A percentile compares a stretch with the other conserved stretches of the same genome.
phyloP scores from a whole-genome alignment of 1,140 invertebrate genomes.

The Penaeus chinensis region DNA sequence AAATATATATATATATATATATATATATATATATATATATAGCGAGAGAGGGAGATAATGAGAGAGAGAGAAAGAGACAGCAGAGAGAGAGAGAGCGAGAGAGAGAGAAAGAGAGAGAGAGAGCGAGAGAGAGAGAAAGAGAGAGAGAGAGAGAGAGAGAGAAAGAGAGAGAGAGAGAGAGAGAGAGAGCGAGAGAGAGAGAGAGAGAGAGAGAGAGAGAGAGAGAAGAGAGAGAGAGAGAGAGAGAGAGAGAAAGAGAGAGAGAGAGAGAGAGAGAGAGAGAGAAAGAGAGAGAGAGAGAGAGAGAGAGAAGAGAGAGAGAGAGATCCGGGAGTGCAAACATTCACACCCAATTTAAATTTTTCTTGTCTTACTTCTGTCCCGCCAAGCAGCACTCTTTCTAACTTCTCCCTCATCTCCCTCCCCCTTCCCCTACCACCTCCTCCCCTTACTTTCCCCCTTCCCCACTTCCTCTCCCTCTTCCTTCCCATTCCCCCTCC shows the following conservation, averaged over 20 bases:
- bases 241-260: conserved; percentile 15
- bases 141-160: neutral
- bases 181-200: too few species aligned
- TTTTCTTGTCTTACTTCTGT: too few species aligned
- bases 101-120: neutral
- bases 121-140: neutral
- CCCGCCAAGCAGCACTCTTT: too few species aligned
- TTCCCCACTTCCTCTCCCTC: neutral
- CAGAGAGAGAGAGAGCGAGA: neutral
- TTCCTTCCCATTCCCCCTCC: neutral
- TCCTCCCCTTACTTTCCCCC: neutral
- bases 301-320: too few species aligned
- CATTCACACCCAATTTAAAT: too few species aligned
- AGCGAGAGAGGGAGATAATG: neutral
- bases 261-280: neutral
- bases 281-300: too few species aligned
- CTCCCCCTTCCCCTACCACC: neutral
- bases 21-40: conserved; percentile 9
- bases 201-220: neutral
- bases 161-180: neutral
- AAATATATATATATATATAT: neutral
- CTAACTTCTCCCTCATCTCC: neutral
- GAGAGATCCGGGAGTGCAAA: too few species aligned
- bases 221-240: neutral
- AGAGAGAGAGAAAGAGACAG: neutral